Percentiles rank a stretch among this genome's conserved stretches.
Conservation (phyloP, 2,888 invertebrate species). For the Priapulus caudatus region DNA sequence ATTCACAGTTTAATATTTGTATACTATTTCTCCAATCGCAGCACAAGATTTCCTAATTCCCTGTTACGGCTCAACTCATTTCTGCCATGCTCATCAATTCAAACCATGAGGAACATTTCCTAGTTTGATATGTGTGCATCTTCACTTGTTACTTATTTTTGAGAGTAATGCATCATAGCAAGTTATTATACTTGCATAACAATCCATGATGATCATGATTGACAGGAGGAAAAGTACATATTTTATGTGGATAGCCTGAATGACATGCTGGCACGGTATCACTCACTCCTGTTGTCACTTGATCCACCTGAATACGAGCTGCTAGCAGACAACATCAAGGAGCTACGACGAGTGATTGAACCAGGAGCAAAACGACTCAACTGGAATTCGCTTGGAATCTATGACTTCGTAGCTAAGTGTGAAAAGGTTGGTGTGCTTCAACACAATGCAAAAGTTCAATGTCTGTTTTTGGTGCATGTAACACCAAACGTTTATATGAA, state of each 20-base stretch:
- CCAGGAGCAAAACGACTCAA: slow-evolving; percentile 69
- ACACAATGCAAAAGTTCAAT: too few relatives aligned
- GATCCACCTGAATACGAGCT: slow-evolving; percentile 18
- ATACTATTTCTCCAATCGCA: not conserved
- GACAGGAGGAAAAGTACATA: slow-evolving; percentile 39
- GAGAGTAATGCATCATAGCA: too few relatives aligned
- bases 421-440: slow-evolving; percentile 40
- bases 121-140: too few relatives aligned
- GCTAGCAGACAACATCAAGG: slow-evolving; percentile 34
- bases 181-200: too few relatives aligned
- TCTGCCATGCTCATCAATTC: too few relatives aligned
- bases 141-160: too few relatives aligned
- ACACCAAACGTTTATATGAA: too few relatives aligned
- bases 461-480: too few relatives aligned
- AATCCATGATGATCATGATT: too few relatives aligned
- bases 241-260: slow-evolving; percentile 37
- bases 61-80: not conserved
- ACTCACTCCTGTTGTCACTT: not conserved
- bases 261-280: slow-evolving; percentile 42
- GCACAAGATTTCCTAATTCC: not conserved
- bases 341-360: slow-evolving; percentile 41
- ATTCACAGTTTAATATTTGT: not conserved
- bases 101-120: too few relatives aligned
- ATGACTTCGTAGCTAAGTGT: slow-evolving; percentile 54
- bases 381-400: slow-evolving; percentile 72